phyloP scores from a whole-genome alignment of 2,113 vertebrate species.

The Ceratotherium simum region DNA sequence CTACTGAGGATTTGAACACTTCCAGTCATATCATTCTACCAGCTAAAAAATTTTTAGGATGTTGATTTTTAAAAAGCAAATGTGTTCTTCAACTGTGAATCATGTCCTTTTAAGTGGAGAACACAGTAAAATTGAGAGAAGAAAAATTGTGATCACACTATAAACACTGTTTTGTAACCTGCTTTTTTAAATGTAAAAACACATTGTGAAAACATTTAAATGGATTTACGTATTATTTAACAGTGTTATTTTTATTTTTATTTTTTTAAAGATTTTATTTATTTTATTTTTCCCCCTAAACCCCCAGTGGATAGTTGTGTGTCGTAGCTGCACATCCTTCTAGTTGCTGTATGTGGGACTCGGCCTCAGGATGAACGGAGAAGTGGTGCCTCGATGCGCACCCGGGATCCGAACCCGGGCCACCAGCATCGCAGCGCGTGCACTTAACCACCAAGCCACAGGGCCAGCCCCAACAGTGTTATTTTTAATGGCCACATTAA shows the following conservation, averaged over 20 bases:
- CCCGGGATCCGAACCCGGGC: too few species aligned
- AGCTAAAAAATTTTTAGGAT: neutral
- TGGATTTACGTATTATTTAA: neutral
- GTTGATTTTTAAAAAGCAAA: neutral
- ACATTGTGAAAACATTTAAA: neutral
- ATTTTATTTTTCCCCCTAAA: too few species aligned
- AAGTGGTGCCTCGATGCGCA: too few species aligned
- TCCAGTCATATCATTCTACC: neutral
- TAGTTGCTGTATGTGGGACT: too few species aligned
- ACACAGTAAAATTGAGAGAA: neutral
- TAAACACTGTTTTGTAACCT: neutral
- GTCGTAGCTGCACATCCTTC: too few species aligned
- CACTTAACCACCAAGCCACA: too few species aligned
- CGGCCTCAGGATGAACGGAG: too few species aligned
- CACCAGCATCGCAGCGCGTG: too few species aligned
- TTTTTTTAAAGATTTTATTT: too few species aligned
- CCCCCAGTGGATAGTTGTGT: too few species aligned
- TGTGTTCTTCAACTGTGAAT: neutral
- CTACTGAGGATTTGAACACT: neutral
- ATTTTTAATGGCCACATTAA: neutral
- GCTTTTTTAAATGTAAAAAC: constrained; percentile 1
- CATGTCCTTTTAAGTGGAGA: neutral
- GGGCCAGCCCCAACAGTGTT: too few species aligned
- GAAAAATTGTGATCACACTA: neutral
- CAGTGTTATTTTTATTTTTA: neutral